Base-by-base conservation (phyloP, 2,113 vertebrate genomes). In the Macquaria ambigua region DNA sequence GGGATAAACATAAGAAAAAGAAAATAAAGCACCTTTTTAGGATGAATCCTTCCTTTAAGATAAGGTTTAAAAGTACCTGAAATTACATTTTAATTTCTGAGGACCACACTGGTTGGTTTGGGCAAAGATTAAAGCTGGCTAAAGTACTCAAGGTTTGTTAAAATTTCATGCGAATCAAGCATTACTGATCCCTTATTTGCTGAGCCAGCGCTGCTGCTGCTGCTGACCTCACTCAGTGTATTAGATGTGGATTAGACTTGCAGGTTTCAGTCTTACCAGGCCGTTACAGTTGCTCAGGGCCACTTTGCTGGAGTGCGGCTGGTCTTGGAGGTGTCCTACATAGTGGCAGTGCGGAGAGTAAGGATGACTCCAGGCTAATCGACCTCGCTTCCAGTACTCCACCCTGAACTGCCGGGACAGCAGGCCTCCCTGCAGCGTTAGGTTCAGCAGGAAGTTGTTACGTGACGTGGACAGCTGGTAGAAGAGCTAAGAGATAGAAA, bases 281-380 rank as follows among this genome's bases (percentile, higher is more conserved):
- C 98, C 98, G 0, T 99, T 98, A 89, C 98, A 99, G 96, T 98
- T 99, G 96, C 98, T 99, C 92, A 99, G 96, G 85, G 98, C 98
- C 52, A 99, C 98, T 75, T 96, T 97, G 76, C 97, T 99, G 88
- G 93, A 97, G 87, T 96, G 91, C 1, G 96, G 95, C 79, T 96
- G 97, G 83, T 97, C 96, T 90, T 98, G 97, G 73, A 99, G 94
- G 94, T 99, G 98, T 28, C 98, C 98, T 0, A 96, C 95, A 0
- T 99, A 99, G 93, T 98, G 97, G 92, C 98, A 99, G 74, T 97
- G 96, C 46, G 97, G 95, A 0, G 96, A 95, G 94, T 98, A 97
- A 0, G 97, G 96, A 46, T 97, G 97, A 79, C 97, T 98, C 98
- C 97, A 98, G 88, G 97, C 97, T 92, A 99, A 83, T 5, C 96